Base-by-base conservation (phyloP, 2,113 vertebrate species). In the Panurus biarmicus region DNA sequence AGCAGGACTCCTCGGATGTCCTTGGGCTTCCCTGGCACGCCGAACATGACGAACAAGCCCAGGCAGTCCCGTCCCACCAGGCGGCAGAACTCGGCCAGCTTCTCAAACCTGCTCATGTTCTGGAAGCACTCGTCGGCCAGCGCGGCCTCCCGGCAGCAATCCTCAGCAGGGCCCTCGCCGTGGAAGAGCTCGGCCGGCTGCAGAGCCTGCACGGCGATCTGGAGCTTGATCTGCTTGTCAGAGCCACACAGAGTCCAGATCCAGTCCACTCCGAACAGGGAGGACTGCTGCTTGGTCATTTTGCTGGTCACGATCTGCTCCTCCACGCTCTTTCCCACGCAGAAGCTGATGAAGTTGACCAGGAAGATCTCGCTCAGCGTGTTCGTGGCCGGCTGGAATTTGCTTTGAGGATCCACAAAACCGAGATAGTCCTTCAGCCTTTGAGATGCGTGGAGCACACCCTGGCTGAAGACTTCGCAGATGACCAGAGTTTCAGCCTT, bases 251-350 rank as follows among this genome's bases (percentile, higher is more conserved):
- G 89, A 5, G 96, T 90, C 97, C 97, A 97, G 58, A 97, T 7
- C 97, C 97, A 97, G 66, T 94, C 95, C 5, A 91, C 89, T 2
- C 97, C 84, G 0, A 97, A 97, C 11, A 98, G 84, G 2, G 38
- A 75, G 33, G 97, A 87, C 54, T 98, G 97, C 91, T 98, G 95
- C 79, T 90, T 92, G 40, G 94, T 97, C 97, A 95, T 96, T 84
- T 95, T 97, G 87, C 95, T 97, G 62, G 97, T 97, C 9, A 5
- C n/a, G 26, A 96, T 93, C 38, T 2, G 22, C 17, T 95, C 94
- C 7, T 92, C 93, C 5, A n/a, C 24, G 7, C 96, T 91, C 61
- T 92, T 97, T 38, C 95, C 95, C 40, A 95, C 6, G 6, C 96
- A 97, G 94, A 96, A 97, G 19, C 58, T 48, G 36, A 98, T 80